Conservation (phyloP, 2,888 invertebrate genomes). For the Petrolisthes manimaculis region DNA sequence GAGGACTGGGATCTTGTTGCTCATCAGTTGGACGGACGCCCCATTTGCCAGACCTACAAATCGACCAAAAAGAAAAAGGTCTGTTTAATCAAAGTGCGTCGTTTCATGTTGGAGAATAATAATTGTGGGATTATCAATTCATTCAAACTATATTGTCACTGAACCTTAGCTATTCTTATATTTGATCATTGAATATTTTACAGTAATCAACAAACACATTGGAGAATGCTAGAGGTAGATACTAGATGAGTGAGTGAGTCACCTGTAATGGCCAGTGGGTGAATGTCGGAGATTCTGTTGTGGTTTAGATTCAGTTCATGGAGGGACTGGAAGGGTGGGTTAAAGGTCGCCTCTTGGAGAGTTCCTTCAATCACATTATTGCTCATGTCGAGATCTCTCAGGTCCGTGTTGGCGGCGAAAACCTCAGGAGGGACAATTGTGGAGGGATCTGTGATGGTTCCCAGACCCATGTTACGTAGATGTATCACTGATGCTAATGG, state of each 20-base stretch:
- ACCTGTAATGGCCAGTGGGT: neutral
- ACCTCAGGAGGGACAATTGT: constrained; percentile 8
- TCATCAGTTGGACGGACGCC: neutral
- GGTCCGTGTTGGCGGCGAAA: neutral
- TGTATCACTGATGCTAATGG: neutral
- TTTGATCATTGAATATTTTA: no score
- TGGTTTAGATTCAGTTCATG: neutral
- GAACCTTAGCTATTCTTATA: no score
- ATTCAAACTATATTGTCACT: neutral
- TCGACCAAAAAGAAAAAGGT: neutral
- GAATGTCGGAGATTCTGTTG: neutral
- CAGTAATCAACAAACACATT: no score
- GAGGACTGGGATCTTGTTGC: constrained; percentile 28
- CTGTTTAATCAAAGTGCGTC: neutral
- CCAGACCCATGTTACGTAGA: constrained; percentile 9
- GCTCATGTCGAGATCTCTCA: neutral
- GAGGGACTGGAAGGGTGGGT: neutral
- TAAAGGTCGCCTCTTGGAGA: neutral
- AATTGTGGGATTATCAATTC: no score
- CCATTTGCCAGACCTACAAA: constrained; percentile 5
- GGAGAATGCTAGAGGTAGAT: neutral
- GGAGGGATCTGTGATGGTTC: neutral
- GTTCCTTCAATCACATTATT: constrained; percentile 10
- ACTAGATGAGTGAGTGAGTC: neutral
- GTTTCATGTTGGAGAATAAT: no score